Base-by-base conservation (phyloP, 1,140 invertebrate species). In the Brachionus calyciflorus region DNA sequence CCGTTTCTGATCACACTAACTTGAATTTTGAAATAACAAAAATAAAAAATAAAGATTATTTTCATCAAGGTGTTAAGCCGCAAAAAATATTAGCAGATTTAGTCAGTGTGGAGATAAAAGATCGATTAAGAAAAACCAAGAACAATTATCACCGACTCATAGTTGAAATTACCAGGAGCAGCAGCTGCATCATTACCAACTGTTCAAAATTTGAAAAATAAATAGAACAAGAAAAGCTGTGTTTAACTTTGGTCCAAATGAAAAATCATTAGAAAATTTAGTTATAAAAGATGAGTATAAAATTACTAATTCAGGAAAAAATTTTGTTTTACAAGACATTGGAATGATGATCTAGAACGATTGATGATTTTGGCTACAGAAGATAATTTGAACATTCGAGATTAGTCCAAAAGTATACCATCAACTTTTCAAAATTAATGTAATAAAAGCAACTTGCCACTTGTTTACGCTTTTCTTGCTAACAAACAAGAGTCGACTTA, bases 1-100 rank as follows among this genome's bases (percentile, higher is more conserved):
- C 48, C 6, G 48, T 51, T 51, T n/a, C 17, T 7, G 48, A 51
- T 21, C 48, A 51, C 24, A 51, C 48, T 51, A 51, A 51, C 24
- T 51, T 51, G 24, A 51, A 51, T 51, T 51, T 51, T 51, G n/a
- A 51, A 51, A 51, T n/a, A 12, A 51, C n/a, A 51, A 12, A 51
- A 51, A 51, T 51, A 12, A 51, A 51, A 51, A 51, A 51, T 51
- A n/a, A 3, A 19, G 3, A 51, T 51, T 21, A 51, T 51, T 51
- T 51, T 51, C 48, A 51, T 51, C n/a, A 10, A 14, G 48, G 24
- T 51, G 24, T 51, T n/a, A 3, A 51, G 6, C 48, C 48, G 24
- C 48, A 12, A 51, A 51, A 51, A 51, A 51, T 19, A n/a, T 1
- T 19, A 51, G 48, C 48, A 21, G 48, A 51, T 51, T 17, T 51